Evolutionary conservation across 2,888 invertebrate genomes (phyloP), one percentile per base, ranked within the genome.

Genomic region (Asteroscopus sphinx): DNA sequence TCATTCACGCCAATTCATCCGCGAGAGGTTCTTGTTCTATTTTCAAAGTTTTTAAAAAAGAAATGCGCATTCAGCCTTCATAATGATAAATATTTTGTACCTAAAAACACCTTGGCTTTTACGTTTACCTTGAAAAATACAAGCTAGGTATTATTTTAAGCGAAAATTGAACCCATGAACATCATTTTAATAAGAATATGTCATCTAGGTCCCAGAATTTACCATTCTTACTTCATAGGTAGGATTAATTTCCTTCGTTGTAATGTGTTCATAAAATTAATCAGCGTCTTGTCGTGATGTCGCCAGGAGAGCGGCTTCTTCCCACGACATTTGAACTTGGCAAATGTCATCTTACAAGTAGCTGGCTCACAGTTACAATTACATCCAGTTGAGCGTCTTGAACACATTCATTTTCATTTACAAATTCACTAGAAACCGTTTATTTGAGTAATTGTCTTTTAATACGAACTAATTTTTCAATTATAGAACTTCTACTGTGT

Each of bases 271-370:
- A 54, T 51, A 46, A 60, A 54, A 58, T 49, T 35, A 58, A 58
- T 52, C 48, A 53, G 45, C 39, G n/a, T 25, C 53, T 39, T 36
- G 42, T 68, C 62, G 68, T 63, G 62, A 68, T 56, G 56, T 73
- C 53, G 60, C 46, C 42, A 16, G 33, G 70, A 68, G 78, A 74
- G 61, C 65, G 77, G 63, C 48, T 40, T 60, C 55, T 82, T 83
- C 83, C 77, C 83, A 83, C 81, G 83, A 73, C 83, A 83, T 83
- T 83, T 83, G 81, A 82, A 82, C 82, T 80, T 80, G 80, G 70
- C 71, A 83, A 83, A 83, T 81, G 83, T 59, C 82, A 82, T 68
- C 52, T 41, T 9, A 57, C 45, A 48, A 61, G 59, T 48, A 65
- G 53, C 68, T 48, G 40, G 39, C 53, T 68, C 41, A 40, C 62